These are phyloP conservation scores for Edolisoma coerulescens DNA, from an alignment of 2,113 vertebrate species.

Conservation along the genomic window DNA sequence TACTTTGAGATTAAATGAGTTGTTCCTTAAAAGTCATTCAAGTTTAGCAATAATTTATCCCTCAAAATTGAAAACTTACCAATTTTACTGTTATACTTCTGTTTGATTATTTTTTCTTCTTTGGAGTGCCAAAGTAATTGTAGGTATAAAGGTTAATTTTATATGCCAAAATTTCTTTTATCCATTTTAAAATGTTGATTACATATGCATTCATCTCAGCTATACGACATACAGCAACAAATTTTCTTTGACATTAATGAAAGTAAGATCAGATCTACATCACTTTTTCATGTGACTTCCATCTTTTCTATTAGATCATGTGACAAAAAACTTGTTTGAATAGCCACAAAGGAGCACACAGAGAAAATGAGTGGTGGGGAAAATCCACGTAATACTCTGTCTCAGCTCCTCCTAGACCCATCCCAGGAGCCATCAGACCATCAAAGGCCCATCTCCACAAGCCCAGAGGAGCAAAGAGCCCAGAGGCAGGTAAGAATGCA, in stretches of 20 bases:
- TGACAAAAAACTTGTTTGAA: neutral
- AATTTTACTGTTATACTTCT: neutral
- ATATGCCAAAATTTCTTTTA: neutral
- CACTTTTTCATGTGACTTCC: neutral
- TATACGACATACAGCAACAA: neutral
- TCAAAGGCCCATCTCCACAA: neutral
- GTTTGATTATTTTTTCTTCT: neutral
- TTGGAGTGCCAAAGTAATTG: neutral
- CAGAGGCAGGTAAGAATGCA: neutral
- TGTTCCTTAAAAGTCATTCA: neutral
- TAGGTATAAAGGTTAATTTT: neutral
- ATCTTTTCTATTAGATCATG: neutral
- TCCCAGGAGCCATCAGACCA: neutral
- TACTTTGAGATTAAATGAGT: neutral
- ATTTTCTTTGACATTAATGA: neutral
- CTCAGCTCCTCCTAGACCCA: neutral
- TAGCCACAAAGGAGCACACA: neutral
- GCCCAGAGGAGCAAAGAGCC: neutral
- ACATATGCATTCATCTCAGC: neutral
- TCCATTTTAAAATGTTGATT: neutral
- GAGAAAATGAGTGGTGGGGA: neutral
- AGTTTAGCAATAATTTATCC: neutral
- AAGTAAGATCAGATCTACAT: neutral
- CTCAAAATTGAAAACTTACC: neutral
- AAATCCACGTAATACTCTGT: neutral